Percentiles rank a stretch among this genome's conserved stretches.
These are phyloP conservation scores for Polypedilum pembai DNA, from an alignment of 1,140 invertebrate genomes.

Conservation along the genomic window DNA sequence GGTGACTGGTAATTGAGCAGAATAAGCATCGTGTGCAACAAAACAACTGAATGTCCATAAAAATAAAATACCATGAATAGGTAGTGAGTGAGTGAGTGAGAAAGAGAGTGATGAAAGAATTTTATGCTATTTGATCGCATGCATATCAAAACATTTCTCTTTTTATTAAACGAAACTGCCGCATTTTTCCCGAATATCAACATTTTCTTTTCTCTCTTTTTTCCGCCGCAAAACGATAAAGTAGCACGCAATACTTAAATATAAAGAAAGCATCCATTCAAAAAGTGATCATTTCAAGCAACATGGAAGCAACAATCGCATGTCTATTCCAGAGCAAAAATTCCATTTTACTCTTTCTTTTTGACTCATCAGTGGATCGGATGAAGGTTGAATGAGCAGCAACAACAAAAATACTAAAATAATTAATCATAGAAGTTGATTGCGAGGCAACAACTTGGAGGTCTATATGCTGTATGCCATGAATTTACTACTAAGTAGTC, in stretches of 20 bases:
- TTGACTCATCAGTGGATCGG: not conserved
- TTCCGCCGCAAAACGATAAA: slow-evolving; percentile 4
- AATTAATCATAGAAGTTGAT: slow-evolving; percentile 28
- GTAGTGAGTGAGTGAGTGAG: too few species aligned
- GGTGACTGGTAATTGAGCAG: not conserved
- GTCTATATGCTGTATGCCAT: not conserved
- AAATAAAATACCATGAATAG: not conserved
- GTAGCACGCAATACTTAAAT: slow-evolving; percentile 10
- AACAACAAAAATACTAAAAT: not conserved
- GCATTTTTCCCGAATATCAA: not conserved
- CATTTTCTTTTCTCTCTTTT: not conserved
- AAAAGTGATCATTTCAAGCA: not conserved
- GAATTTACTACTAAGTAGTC: not conserved
- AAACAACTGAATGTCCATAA: not conserved
- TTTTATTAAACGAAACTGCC: not conserved
- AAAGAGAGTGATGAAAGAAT: not conserved
- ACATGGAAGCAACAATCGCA: slow-evolving; percentile 4
- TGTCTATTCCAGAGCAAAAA: slow-evolving; percentile 5
- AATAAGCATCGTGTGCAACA: slow-evolving; percentile 16
- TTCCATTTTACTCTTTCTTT: not conserved
- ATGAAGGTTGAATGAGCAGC: not conserved
- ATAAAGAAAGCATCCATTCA: not conserved
- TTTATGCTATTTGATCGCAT: slow-evolving; percentile 7
- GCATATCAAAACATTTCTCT: slow-evolving; percentile 12
- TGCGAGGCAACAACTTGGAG: not conserved